phyloP scores from a whole-genome alignment of 2,888 invertebrate species.

The Microchrysa polita region DNA sequence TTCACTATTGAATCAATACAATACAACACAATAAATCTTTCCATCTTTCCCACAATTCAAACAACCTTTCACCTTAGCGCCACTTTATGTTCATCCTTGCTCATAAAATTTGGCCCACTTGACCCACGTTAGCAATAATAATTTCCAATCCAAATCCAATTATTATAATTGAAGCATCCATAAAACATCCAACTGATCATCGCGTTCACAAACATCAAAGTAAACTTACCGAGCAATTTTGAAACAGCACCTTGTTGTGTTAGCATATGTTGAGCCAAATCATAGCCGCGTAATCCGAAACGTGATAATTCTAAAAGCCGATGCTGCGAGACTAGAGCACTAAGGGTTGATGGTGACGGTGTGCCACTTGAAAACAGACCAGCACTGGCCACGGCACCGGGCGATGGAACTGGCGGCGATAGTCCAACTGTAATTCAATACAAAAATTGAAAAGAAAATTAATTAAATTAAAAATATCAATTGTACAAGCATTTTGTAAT shows the following conservation, averaged over 20 bases:
- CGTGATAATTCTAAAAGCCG: slow-evolving; percentile 83
- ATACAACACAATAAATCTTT: too few species aligned
- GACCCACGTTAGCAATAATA: too few species aligned
- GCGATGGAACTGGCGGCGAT: slow-evolving; percentile 63
- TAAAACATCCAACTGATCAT: too few species aligned
- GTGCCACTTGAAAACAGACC: slow-evolving; percentile 60
- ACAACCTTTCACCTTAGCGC: too few species aligned
- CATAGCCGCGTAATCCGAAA: slow-evolving; percentile 85
- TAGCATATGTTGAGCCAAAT: slow-evolving; percentile 89
- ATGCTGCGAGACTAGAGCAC: slow-evolving; percentile 80
- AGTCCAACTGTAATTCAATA: slow-evolving; percentile 55
- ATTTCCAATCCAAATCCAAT: too few species aligned
- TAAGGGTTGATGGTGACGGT: slow-evolving; percentile 71
- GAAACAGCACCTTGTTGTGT: slow-evolving; percentile 92
- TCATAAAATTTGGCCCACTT: too few species aligned
- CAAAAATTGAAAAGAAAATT: slow-evolving; percentile 22
- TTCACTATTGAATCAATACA: too few species aligned
- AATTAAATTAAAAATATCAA: slow-evolving; percentile 14
- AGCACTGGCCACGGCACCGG: slow-evolving; percentile 56
- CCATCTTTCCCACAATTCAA: too few species aligned
- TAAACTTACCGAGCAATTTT: slow-evolving; percentile 83
- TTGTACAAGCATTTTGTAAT: slow-evolving; percentile 1
- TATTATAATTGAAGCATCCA: too few species aligned
- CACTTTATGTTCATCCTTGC: too few species aligned
- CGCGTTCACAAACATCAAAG: too few species aligned